These are phyloP conservation scores for Lagorchestes hirsutus DNA, from an alignment of 2,797 vertebrate genomes.

Conservation along the genomic window DNA sequence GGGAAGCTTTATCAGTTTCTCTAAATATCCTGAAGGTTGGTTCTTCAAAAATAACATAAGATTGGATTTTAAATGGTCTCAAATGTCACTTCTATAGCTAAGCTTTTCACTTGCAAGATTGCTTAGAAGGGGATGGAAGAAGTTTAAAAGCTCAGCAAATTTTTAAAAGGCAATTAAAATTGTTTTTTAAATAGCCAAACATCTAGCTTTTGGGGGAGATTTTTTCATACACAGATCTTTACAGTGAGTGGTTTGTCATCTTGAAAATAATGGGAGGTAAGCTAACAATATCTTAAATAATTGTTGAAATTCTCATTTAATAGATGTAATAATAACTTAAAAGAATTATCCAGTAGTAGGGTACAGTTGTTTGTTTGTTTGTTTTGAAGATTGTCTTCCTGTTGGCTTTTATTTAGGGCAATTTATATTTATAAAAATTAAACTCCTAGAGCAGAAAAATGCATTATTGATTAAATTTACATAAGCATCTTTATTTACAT, in stretches of 20 bases:
- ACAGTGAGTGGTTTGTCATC: neutral
- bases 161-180: neutral
- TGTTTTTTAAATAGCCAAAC: neutral
- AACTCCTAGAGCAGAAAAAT: constrained; percentile 15
- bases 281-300: neutral
- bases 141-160: neutral
- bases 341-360: neutral
- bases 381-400: neutral
- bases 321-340: neutral
- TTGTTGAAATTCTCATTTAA: neutral
- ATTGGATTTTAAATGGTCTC: neutral
- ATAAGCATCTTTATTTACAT: neutral
- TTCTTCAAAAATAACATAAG: neutral
- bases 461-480: neutral
- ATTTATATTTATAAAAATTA: constrained; percentile 29
- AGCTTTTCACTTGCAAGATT: neutral
- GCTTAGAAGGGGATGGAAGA: neutral
- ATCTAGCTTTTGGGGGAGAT: neutral
- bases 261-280: neutral
- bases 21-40: neutral
- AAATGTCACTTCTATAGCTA: neutral
- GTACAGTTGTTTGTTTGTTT: neutral
- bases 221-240: neutral
- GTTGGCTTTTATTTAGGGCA: neutral
- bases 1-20: neutral